A percentile compares a stretch with the other conserved stretches of the same genome.
phyloP scores from a whole-genome alignment of 2,888 invertebrate species.

The Agrilus mali region DNA sequence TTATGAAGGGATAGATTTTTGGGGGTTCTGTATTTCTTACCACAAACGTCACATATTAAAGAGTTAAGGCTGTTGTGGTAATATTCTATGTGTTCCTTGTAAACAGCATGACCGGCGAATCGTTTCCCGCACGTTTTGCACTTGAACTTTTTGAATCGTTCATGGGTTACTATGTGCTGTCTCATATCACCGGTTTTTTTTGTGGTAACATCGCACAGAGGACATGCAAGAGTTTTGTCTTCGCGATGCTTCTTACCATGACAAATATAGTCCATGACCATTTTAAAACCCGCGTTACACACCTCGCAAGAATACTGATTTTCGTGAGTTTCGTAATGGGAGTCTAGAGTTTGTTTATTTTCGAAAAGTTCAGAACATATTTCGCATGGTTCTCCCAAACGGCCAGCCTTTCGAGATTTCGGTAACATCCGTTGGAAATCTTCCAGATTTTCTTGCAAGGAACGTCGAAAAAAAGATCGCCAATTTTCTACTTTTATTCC shows the following conservation, averaged over 20 bases:
- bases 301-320: conserved; percentile 6
- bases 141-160: conserved; percentile 1
- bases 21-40: conserved; percentile 24
- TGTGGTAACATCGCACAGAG: conserved; percentile 6
- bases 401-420: no score
- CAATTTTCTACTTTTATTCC: conserved; percentile 1
- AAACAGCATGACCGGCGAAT: conserved; percentile 16
- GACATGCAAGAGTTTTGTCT: conserved; percentile 20
- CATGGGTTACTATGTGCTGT: conserved; percentile 1
- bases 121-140: conserved; percentile 24
- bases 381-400: conserved; percentile 3
- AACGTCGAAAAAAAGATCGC: conserved; percentile 6
- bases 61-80: conserved; percentile 23
- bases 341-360: not conserved
- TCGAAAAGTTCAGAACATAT: conserved; percentile 3
- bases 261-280: conserved; percentile 8
- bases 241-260: conserved; percentile 7
- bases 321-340: conserved; percentile 2
- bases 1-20: conserved; percentile 39
- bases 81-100: conserved; percentile 22
- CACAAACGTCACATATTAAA: conserved; percentile 24
- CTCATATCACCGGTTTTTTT: conserved; percentile 1
- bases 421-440: no score
- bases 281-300: conserved; percentile 11
- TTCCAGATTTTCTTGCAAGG: no score